A percentile compares a stretch with the other conserved stretches of the same genome.
Conservation (phyloP, 2,113 vertebrate genomes). For the Calidris pugnax region DNA sequence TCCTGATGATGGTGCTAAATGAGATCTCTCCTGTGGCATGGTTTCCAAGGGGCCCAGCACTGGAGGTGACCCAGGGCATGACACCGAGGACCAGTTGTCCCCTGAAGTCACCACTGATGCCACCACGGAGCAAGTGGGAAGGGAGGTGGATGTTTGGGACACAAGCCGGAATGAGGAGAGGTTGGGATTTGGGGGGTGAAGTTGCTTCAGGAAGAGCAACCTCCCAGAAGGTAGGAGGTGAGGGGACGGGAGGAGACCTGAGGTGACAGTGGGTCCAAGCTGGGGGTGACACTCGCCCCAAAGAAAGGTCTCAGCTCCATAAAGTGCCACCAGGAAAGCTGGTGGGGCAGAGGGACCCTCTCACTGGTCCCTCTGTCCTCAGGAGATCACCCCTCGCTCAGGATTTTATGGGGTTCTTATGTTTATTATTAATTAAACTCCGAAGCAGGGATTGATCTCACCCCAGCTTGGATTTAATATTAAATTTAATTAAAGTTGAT, state of each 20-base stretch:
- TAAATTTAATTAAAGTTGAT: not conserved
- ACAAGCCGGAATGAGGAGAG: not conserved
- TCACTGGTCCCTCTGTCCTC: not conserved
- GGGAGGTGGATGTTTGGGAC: not conserved
- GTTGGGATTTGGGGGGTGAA: too few species aligned
- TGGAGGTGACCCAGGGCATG: not conserved
- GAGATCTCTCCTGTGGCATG: fast-evolving
- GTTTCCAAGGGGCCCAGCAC: not conserved
- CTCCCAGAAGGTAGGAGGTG: not conserved
- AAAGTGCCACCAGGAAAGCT: not conserved
- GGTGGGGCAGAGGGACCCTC: not conserved
- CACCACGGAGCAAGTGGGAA: fast-evolving
- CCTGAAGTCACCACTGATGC: not conserved
- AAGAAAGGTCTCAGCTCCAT: not conserved
- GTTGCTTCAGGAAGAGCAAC: not conserved
- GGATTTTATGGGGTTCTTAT: fast-evolving
- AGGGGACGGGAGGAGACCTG: not conserved
- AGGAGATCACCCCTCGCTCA: too few species aligned
- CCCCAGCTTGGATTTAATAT: not conserved
- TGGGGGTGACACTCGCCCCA: fast-evolving
- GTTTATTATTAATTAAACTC: not conserved
- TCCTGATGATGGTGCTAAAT: not conserved
- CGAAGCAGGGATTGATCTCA: not conserved
- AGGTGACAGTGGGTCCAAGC: not conserved
- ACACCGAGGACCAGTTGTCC: not conserved